Conservation (phyloP, 2,888 invertebrate genomes). For the Tridacna gigas region DNA sequence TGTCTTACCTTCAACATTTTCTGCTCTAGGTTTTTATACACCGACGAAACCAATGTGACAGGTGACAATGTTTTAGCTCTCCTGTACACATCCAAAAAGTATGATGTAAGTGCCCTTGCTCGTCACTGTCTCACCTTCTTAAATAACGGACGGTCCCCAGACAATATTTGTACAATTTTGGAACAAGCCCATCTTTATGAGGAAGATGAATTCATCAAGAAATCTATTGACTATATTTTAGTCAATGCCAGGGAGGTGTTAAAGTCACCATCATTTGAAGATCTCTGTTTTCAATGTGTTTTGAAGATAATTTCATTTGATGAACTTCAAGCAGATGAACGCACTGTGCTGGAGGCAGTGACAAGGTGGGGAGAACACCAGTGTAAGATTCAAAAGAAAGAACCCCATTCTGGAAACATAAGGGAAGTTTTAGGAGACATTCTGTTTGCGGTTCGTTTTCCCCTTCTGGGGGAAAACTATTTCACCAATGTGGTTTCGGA, state of each 20-base stretch:
- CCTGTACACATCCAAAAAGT: conserved; percentile 71
- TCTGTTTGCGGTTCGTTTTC: conserved; percentile 68
- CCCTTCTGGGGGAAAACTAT: conserved; percentile 66
- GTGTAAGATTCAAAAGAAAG: conserved; percentile 61
- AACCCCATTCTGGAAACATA: conserved; percentile 56
- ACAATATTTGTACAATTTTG: conserved; percentile 70
- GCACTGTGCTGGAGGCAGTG: conserved; percentile 60
- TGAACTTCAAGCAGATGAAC: conserved; percentile 68
- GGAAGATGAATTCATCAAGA: conserved; percentile 64
- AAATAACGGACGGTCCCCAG: conserved; percentile 63
- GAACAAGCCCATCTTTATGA: conserved; percentile 72
- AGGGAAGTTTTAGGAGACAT: conserved; percentile 62
- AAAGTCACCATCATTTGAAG: conserved; percentile 61
- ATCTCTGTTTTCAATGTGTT: conserved; percentile 61
- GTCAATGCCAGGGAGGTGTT: conserved; percentile 65
- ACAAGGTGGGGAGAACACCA: conserved; percentile 64
- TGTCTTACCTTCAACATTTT: not conserved
- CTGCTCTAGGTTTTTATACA: conserved; percentile 64
- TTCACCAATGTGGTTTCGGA: conserved; percentile 70
- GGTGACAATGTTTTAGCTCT: conserved; percentile 70
- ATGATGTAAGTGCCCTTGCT: conserved; percentile 62
- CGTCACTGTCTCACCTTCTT: conserved; percentile 66
- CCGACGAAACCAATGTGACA: conserved; percentile 63
- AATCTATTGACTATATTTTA: conserved; percentile 67
- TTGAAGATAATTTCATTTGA: conserved; percentile 62